These are phyloP conservation scores for Amphiprion ocellaris DNA, from an alignment of 2,113 vertebrate species.

Conservation along the genomic window DNA sequence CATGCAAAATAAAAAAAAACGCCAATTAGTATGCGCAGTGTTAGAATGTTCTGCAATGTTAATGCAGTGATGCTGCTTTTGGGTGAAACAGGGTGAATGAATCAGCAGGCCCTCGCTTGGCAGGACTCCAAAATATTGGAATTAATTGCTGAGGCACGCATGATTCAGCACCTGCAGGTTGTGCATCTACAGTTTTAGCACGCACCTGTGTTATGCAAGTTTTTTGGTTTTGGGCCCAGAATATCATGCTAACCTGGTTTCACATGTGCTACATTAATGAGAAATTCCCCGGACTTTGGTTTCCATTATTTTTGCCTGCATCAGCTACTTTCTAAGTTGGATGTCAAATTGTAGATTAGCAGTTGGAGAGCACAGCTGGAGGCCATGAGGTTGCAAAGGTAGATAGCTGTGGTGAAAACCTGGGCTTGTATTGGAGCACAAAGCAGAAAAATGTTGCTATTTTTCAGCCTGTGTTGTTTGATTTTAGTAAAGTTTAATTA, in stretches of 20 bases:
- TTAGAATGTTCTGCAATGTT: slow-evolving; percentile 21
- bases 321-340: slow-evolving; percentile 14
- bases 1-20: not conserved
- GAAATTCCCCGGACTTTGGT: slow-evolving; percentile 3
- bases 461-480: too few species aligned
- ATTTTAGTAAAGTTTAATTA: not conserved
- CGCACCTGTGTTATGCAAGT: slow-evolving; percentile 47
- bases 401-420: not conserved
- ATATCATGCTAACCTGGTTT: slow-evolving; percentile 50
- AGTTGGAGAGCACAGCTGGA: not conserved
- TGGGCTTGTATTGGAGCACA: too few species aligned
- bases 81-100: slow-evolving; percentile 41
- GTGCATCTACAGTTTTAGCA: slow-evolving; percentile 51
- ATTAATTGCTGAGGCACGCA: slow-evolving; percentile 65
- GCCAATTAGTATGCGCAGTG: slow-evolving; percentile 5
- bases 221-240: slow-evolving; percentile 13
- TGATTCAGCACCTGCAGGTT: slow-evolving; percentile 66
- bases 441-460: too few species aligned
- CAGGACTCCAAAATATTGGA: slow-evolving; percentile 38
- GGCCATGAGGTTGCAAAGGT: not conserved
- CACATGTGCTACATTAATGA: slow-evolving; percentile 25
- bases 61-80: slow-evolving; percentile 34
- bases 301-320: not conserved
- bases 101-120: slow-evolving; percentile 42
- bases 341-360: not conserved